Base-by-base conservation (phyloP, 2,797 vertebrate species). In the Pseudochaenichthys georgianus region DNA sequence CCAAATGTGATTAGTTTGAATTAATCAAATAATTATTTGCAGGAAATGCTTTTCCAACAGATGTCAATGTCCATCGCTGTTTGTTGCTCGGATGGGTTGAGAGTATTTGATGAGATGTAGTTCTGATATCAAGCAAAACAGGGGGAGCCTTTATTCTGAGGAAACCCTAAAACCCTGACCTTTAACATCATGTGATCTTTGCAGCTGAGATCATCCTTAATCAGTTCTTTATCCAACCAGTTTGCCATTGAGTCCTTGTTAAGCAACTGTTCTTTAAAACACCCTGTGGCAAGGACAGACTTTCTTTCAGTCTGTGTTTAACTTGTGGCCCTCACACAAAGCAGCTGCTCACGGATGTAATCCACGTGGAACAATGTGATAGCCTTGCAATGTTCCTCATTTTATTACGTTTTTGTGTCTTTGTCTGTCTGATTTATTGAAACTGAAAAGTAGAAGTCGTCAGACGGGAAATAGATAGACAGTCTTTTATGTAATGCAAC, bases 141-240 rank as follows among this genome's bases (percentile, higher is more conserved):
- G 28, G 5, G 3, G 17, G 13, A 60, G 10, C 28, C 45, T 4
- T 61, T 55, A 52, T 50, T 51, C 21, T 55, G 50, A 62, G 64
- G n/a, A n/a, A n/a, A n/a, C n/a, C n/a, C n/a, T n/a, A 52, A 63
- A 78, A 62, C 69, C 47, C 6, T 86, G 73, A 71, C 61, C 69
- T 81, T 71, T 66, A 63, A 50, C 23, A 65, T 64, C 60, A 72
- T 46, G 46, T 60, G 55, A 73, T 58, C 55, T 28, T 31, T 55
- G 64, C 43, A 41, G 23, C 67, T 68, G 66, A 64, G 52, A 48
- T 69, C 55, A 52, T 75, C 62, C 54, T 67, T 53, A 59, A 68
- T 21, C 21, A 50, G 46, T 47, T 54, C 45, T 65, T 64, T 64
- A 17, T 70, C 68, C 21, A 19, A 31, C 17, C 59, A 50, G 34